These are phyloP conservation scores for Aricia agestis DNA, from an alignment of 1,140 invertebrate species.

Conservation along the genomic window DNA sequence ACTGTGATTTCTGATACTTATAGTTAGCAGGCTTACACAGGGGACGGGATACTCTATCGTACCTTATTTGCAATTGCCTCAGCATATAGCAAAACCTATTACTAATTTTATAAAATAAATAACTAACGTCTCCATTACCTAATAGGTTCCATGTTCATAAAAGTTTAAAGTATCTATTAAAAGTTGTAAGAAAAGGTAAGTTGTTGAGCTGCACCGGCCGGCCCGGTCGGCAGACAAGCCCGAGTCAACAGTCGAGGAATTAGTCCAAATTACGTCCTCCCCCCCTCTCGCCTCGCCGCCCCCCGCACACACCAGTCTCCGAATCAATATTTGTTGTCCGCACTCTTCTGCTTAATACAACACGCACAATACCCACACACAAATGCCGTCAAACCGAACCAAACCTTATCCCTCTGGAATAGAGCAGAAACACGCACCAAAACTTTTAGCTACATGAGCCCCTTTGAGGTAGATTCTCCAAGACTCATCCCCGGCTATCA, in stretches of 20 bases:
- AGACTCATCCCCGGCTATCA: constrained; percentile 64
- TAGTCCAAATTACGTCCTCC: constrained; percentile 72
- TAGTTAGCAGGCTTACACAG: no score
- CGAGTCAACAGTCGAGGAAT: constrained; percentile 70
- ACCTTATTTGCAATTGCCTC: no score
- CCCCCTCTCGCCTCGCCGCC: constrained; percentile 35
- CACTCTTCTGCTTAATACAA: constrained; percentile 73
- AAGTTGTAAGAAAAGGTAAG: constrained; percentile 54
- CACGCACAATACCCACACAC: constrained; percentile 67
- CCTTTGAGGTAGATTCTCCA: constrained; percentile 29
- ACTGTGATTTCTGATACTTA: no score
- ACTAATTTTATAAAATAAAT: neutral
- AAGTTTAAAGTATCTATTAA: constrained; percentile 47
- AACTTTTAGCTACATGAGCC: constrained; percentile 25
- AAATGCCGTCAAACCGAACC: constrained; percentile 25
- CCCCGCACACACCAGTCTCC: constrained; percentile 48
- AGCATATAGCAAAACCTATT: no score
- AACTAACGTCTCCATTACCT: neutral
- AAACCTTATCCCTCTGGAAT: constrained; percentile 4
- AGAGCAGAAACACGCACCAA: constrained; percentile 21
- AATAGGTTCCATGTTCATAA: constrained; percentile 16
- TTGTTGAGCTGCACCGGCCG: constrained; percentile 50
- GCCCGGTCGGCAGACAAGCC: constrained; percentile 62
- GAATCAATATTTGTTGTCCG: constrained; percentile 76
- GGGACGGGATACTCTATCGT: no score